A percentile compares a stretch with the other conserved stretches of the same genome.
Conservation (phyloP, 2,888 invertebrate genomes). For the Meta bourneti region DNA sequence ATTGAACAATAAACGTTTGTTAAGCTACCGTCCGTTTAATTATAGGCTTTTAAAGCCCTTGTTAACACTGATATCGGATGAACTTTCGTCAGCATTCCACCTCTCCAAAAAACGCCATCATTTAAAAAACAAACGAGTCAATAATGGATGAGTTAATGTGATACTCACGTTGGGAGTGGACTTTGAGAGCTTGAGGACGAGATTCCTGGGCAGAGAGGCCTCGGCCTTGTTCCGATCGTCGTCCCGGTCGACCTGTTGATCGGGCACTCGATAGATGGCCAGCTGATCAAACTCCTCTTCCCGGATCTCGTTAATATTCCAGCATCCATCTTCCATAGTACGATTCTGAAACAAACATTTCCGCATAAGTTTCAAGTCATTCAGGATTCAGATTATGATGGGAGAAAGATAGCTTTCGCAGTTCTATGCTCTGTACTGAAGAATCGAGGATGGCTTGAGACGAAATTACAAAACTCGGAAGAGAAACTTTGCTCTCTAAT, state of each 20-base stretch:
- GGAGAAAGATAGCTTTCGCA: no score
- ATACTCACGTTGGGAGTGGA: conserved; percentile 83
- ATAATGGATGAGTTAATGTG: neutral
- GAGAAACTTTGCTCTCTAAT: no score
- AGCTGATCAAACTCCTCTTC: conserved; percentile 96
- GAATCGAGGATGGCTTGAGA: neutral
- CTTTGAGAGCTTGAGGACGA: conserved; percentile 93
- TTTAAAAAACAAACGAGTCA: no score
- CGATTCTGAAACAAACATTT: conserved; percentile 24
- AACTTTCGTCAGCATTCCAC: no score
- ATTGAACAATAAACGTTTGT: no score
- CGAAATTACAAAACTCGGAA: neutral
- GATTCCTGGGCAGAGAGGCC: conserved; percentile 93
- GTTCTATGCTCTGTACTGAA: no score
- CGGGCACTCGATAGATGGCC: conserved; percentile 96
- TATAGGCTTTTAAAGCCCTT: no score
- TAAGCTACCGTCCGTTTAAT: no score
- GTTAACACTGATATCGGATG: no score
- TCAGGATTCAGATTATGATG: no score
- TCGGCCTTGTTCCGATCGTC: conserved; percentile 85
- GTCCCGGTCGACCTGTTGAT: conserved; percentile 86
- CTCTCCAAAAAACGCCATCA: no score
- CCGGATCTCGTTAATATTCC: conserved; percentile 87
- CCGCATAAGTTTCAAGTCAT: neutral
- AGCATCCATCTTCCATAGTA: conserved; percentile 83